Conservation (phyloP, 2,113 vertebrate genomes). For the Varanus salvator region DNA sequence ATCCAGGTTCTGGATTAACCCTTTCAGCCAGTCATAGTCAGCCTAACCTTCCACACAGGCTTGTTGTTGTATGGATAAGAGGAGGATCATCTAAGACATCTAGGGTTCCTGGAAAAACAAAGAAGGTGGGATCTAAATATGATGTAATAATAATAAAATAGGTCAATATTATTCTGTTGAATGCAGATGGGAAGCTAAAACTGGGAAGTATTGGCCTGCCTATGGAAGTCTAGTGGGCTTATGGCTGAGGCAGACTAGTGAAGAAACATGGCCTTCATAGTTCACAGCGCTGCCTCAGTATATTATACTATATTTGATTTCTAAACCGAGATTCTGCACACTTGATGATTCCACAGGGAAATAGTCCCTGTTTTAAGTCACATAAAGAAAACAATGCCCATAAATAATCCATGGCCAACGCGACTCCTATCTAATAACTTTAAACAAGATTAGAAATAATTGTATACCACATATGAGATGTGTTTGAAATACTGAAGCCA, state of each 20-base stretch:
- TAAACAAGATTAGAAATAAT: slow-evolving; percentile 9
- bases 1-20: no score
- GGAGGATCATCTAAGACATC: no score
- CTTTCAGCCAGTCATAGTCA: no score
- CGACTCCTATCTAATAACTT: slow-evolving; percentile 21
- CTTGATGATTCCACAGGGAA: background rate
- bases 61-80: no score
- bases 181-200: background rate
- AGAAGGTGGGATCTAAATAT: no score
- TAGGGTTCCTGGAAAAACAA: no score
- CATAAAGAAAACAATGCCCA: rapidly evolving
- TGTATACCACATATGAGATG: rapidly evolving
- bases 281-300: background rate
- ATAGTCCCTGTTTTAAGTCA: background rate
- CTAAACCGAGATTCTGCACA: background rate
- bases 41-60: no score
- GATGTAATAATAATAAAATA: background rate
- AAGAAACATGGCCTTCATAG: background rate
- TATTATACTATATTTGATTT: no score
- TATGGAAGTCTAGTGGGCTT: background rate
- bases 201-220: no score
- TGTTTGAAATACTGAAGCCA: slow-evolving; percentile 22
- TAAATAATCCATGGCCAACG: slow-evolving; percentile 11
- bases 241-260: background rate
- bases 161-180: background rate